Conservation (phyloP, 2,113 vertebrate genomes). For the Myrmecophaga tridactyla region DNA sequence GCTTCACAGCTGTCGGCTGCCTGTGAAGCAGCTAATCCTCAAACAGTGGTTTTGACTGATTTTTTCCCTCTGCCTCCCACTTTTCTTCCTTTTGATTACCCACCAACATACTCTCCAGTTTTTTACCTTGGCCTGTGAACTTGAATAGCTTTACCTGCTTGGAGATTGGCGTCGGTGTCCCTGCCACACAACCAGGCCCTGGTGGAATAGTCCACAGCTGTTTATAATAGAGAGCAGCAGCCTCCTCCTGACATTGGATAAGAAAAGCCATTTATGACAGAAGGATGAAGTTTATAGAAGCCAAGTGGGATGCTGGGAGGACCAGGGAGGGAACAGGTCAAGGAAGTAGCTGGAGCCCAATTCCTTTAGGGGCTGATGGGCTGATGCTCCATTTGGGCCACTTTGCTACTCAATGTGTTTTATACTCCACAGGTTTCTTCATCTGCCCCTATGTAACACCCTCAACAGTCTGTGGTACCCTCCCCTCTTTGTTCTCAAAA, state of each 20-base stretch:
- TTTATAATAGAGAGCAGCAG: not conserved
- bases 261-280: not conserved
- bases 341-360: not conserved
- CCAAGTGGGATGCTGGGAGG: not conserved
- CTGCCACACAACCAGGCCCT: not conserved
- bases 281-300: not conserved
- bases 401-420: not conserved
- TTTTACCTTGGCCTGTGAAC: not conserved
- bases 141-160: not conserved
- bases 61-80: not conserved
- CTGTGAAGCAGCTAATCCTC: not conserved
- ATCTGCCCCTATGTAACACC: not conserved
- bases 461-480: not conserved
- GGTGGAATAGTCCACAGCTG: not conserved
- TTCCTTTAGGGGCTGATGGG: not conserved
- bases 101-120: not conserved
- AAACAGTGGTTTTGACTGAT: not conserved
- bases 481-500: not conserved
- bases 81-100: not conserved
- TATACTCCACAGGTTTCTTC: not conserved
- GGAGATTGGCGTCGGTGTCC: not conserved
- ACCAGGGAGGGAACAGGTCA: not conserved
- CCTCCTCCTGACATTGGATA: not conserved
- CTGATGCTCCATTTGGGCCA: not conserved
- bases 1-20: not conserved